Conservation (phyloP, 2,888 invertebrate genomes). For the Altica lythri region DNA sequence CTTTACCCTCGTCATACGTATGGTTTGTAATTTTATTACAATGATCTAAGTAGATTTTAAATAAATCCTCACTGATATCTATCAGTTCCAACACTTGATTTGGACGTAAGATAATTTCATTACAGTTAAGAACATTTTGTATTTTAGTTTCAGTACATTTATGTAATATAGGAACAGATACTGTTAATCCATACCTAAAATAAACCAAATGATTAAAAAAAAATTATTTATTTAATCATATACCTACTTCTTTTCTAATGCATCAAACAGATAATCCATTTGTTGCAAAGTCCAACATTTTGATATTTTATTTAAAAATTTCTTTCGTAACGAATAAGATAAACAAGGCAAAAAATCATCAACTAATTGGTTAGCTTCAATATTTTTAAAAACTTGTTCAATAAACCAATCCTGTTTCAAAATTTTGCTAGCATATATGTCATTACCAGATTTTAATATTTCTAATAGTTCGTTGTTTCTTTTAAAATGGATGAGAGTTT, state of each 20-base stretch:
- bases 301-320: constrained; percentile 39
- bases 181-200: constrained; percentile 41
- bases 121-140: constrained; percentile 23
- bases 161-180: constrained; percentile 36
- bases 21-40: constrained; percentile 17
- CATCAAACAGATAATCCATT: constrained; percentile 39
- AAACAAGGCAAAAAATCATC: constrained; percentile 39
- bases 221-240: neutral
- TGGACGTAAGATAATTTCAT: constrained; percentile 32
- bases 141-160: constrained; percentile 40
- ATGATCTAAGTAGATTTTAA: constrained; percentile 34
- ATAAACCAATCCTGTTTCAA: constrained; percentile 44
- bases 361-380: constrained; percentile 32
- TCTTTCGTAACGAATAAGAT: constrained; percentile 39
- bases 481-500: constrained; percentile 40
- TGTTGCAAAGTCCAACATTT: constrained; percentile 29
- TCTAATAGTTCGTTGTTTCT: constrained; percentile 33
- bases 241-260: constrained; percentile 34
- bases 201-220: too few species aligned
- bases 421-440: constrained; percentile 39
- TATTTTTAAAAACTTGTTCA: constrained; percentile 34
- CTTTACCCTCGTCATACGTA: constrained; percentile 28
- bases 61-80: constrained; percentile 30
- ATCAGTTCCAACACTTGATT: constrained; percentile 38
- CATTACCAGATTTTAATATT: constrained; percentile 40